A percentile compares a stretch with the other conserved stretches of the same genome.
phyloP scores from a whole-genome alignment of 2,113 vertebrate species.

The Emydocephalus ijimae region DNA sequence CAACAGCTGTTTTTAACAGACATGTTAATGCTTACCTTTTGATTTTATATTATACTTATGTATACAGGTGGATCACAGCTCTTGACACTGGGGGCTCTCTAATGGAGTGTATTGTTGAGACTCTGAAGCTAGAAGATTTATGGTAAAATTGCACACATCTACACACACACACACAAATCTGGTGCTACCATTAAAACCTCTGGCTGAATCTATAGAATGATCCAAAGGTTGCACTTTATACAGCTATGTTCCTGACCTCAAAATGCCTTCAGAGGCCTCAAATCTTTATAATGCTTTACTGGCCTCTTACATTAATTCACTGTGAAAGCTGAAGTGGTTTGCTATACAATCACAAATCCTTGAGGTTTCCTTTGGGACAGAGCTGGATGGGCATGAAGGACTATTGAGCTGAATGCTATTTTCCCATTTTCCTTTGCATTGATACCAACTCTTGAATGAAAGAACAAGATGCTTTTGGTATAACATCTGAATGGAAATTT shows the following conservation, averaged over 20 bases:
- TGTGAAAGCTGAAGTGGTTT: conserved; percentile 90
- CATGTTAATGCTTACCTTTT: conserved; percentile 7
- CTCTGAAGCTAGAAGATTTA: conserved; percentile 59
- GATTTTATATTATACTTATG: conserved; percentile 52
- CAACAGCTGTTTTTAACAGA: conserved; percentile 40
- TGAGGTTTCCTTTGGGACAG: conserved; percentile 68
- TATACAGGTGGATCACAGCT: conserved; percentile 54
- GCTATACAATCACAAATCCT: conserved; percentile 70
- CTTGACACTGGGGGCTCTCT: conserved; percentile 50
- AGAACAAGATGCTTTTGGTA: conserved; percentile 69
- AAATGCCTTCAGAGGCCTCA: conserved; percentile 82
- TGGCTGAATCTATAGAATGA: conserved; percentile 71
- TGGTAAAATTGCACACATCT: conserved; percentile 62
- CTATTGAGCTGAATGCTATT: conserved; percentile 73
- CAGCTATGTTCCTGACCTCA: conserved; percentile 74
- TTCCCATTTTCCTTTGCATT: conserved; percentile 57
- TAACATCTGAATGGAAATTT: conserved; percentile 65
- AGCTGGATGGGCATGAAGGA: conserved; percentile 73
- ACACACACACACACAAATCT: not conserved
- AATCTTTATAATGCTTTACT: conserved; percentile 88
- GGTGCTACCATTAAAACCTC: conserved; percentile 61
- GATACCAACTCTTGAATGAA: conserved; percentile 67
- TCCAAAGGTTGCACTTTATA: conserved; percentile 75
- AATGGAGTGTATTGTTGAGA: conserved; percentile 45
- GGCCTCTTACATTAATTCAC: conserved; percentile 86